phyloP scores from a whole-genome alignment of 2,113 vertebrate genomes.

The Vulpes ferrilata region DNA sequence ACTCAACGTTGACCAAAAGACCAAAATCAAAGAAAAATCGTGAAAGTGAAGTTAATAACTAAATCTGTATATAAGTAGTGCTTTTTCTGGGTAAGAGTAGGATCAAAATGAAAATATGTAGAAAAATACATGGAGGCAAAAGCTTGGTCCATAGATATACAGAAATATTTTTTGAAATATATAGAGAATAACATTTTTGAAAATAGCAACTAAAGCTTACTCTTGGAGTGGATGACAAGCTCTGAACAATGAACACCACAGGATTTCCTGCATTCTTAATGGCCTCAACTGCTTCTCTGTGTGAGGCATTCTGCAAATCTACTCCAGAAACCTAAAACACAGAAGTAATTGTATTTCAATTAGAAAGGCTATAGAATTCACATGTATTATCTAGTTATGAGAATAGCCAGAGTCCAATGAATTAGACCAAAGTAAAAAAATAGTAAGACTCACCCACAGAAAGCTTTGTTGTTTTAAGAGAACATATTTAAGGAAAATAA shows the following conservation, averaged over 20 bases:
- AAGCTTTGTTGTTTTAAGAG: neutral
- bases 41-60: neutral
- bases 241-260: slow-evolving; percentile 96
- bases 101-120: neutral
- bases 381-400: neutral
- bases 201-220: slow-evolving; percentile 84
- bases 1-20: neutral
- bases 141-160: neutral
- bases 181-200: neutral
- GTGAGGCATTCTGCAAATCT: slow-evolving; percentile 93
- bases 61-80: slow-evolving; percentile 3
- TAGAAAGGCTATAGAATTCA: neutral
- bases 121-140: neutral
- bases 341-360: neutral
- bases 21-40: neutral
- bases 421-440: neutral
- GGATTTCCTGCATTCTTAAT: slow-evolving; percentile 95
- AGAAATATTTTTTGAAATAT: neutral
- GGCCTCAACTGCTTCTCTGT: slow-evolving; percentile 94
- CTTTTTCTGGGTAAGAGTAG: neutral
- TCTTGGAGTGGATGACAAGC: slow-evolving; percentile 92
- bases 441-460: neutral
- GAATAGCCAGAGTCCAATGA: neutral
- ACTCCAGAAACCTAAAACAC: slow-evolving; percentile 93
- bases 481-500: neutral